phyloP scores from a whole-genome alignment of 1,140 invertebrate species.

The Drosophila melanogaster region Release_6_plus_ISO1_MT NT_033779.5:7794501-7795000 shows the following conservation, averaged over 20 bases:
- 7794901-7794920: too few relatives aligned
- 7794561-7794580: too few relatives aligned
- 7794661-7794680: constrained; percentile 98
- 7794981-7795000: neutral
- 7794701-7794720: constrained; percentile 99
- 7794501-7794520: constrained; percentile 99
- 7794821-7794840: neutral
- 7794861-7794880: constrained; percentile 3
- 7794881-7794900: neutral
- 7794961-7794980: neutral
- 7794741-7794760: constrained; percentile 94
- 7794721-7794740: constrained; percentile 98
- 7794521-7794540: constrained; percentile 89
- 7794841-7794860: neutral
- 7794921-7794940: too few relatives aligned
- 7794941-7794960: neutral
- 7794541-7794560: neutral
- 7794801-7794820: neutral
- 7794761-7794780: constrained; percentile 89
- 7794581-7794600: constrained; percentile 90
- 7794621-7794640: constrained; percentile 99
- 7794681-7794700: constrained; percentile 96
- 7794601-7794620: constrained; percentile 98
- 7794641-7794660: constrained; percentile 99
- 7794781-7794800: neutral